Base-by-base conservation (phyloP, 2,797 vertebrate genomes). In the Staurois parvus region DNA sequence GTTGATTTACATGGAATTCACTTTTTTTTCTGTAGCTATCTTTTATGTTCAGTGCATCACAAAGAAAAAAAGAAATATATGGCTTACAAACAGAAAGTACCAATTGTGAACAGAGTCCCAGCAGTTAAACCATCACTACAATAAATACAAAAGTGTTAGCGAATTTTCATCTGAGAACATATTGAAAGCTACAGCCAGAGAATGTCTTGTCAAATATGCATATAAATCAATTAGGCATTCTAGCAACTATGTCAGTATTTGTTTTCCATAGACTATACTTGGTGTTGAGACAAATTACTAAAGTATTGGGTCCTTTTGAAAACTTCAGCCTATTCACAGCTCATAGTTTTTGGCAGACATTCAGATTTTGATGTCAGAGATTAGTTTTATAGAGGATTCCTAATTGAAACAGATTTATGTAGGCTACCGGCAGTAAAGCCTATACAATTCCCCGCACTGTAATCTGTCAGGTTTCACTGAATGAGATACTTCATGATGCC, bases 391-490 rank as follows among this genome's bases (percentile, higher is more conserved):
- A 95, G 87, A 90, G 85, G 85, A 88, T 85, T 90, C 86, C 91
- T 94, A 94, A 94, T 90, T 94, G 93, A 93, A 94, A 88, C 87
- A 94, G 94, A 94, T 93, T 94, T 94, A 92, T 92, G 93, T 91
- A 92, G 92, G 89, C 93, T 92, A 91, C 91, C 89, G 91, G 89
- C 88, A 79, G 83, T 89, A 68, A 81, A 88, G 84, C 88, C 87
- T 89, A 90, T 91, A 88, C 89, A 92, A 85, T 94, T 93, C 93
- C 93, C 10, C 91, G 86, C 87, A 89, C 92, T 95, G 92, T 93
- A 88, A 92, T 95, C 91, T 94, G 40, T 95, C 95, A 93, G 89
- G 88, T 94, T 91, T 93, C 91, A 93, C 89, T 93, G 93, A 93
- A 92, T 90, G 89, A 92, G 91, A 92, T 89, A 89, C 89, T 87